A percentile compares a stretch with the other conserved stretches of the same genome.
These are phyloP conservation scores for Molanna angustata DNA, from an alignment of 2,888 invertebrate genomes.

Conservation along the genomic window DNA sequence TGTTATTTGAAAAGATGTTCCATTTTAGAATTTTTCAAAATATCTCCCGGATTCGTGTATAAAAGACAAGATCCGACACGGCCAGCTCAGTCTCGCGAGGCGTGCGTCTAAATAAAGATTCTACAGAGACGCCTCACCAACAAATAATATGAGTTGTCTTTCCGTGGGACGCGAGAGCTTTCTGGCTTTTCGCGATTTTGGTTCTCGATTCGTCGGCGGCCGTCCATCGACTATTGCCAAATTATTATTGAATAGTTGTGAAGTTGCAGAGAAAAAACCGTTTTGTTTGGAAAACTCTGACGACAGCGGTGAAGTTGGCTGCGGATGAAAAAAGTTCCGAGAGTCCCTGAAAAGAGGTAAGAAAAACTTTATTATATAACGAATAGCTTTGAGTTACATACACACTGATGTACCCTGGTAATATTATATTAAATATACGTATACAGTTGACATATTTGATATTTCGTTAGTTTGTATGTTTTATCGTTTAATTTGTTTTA, in stretches of 20 bases:
- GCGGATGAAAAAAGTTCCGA: constrained; percentile 18
- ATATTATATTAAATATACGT: background rate
- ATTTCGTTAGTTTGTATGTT: background rate
- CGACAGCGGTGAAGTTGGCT: constrained; percentile 25
- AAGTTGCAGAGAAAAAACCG: no score
- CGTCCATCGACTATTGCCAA: no score
- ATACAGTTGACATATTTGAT: constrained; percentile 1
- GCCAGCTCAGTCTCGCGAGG: constrained; percentile 19
- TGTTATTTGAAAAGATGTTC: constrained; percentile 13
- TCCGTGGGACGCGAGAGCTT: background rate
- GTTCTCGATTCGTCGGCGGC: background rate
- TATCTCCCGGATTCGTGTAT: constrained; percentile 19
- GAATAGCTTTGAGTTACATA: constrained; percentile 21
- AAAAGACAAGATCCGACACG: constrained; percentile 14
- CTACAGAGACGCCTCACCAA: constrained; percentile 3
- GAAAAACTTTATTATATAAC: constrained; percentile 27
- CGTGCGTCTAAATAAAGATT: constrained; percentile 28
- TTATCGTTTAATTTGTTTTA: background rate
- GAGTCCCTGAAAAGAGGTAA: constrained; percentile 27
- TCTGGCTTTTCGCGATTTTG: background rate
- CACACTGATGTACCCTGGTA: constrained; percentile 17
- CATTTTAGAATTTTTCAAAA: constrained; percentile 13
- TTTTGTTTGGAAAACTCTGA: background rate
- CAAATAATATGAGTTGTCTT: constrained; percentile 4
- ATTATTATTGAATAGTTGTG: no score